phyloP scores from a whole-genome alignment of 2,797 vertebrate species.

The Onychomys leucogaster region DNA sequence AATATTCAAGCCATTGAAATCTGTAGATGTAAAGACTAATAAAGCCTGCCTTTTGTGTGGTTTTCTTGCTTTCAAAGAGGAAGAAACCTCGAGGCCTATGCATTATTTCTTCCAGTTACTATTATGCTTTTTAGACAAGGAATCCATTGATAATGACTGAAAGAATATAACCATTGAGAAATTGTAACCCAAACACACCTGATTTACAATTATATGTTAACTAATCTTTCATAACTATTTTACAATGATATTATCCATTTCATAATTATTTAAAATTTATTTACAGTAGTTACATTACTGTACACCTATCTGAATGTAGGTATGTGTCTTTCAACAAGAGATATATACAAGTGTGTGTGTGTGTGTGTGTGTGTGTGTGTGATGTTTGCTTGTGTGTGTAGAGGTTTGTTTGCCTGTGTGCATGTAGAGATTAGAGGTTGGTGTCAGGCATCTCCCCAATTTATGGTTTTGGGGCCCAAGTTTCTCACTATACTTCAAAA shows the following conservation, averaged over 20 bases:
- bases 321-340: not conserved
- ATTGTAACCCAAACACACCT: not conserved
- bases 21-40: not conserved
- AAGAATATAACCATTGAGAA: not conserved
- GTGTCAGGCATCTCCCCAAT: not conserved
- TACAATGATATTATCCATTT: not conserved
- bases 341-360: not conserved
- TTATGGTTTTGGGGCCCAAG: not conserved
- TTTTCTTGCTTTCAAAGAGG: not conserved
- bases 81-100: not conserved
- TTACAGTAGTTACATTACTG: not conserved
- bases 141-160: not conserved
- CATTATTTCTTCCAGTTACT: not conserved
- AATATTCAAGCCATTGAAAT: not conserved
- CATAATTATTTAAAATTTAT: conserved; percentile 15
- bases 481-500: not conserved
- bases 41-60: not conserved
- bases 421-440: not conserved
- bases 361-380: not conserved
- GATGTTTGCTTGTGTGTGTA: not conserved
- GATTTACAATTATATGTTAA: not conserved
- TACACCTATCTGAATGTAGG: too few relatives aligned
- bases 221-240: not conserved
- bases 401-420: not conserved
- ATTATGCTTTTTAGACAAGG: not conserved